Evolutionary conservation across 2,888 invertebrate genomes (phyloP).

Genomic region (Halictus quadricinctus): DNA sequence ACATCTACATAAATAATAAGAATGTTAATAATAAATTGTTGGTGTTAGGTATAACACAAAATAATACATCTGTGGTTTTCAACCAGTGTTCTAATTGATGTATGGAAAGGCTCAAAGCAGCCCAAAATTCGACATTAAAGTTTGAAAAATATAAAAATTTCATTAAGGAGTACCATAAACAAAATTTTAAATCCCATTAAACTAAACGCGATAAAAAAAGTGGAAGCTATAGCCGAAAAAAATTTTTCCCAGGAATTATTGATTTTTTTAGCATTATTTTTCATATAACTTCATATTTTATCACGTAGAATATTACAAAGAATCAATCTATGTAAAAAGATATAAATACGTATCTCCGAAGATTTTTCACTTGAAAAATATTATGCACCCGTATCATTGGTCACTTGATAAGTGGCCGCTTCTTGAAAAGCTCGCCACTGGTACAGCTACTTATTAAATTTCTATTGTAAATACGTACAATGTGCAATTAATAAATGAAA

Average conservation of each 20-base stretch:
- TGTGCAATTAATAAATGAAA: constrained; percentile 53
- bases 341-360: not conserved
- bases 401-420: too few species aligned
- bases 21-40: not conserved
- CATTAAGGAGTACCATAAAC: not conserved
- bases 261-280: not conserved
- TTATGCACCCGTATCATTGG: not conserved
- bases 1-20: not conserved
- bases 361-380: not conserved
- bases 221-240: not conserved
- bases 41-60: not conserved
- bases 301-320: not conserved
- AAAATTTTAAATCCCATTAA: not conserved
- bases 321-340: not conserved
- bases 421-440: not conserved
- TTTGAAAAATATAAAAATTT: not conserved
- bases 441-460: not conserved
- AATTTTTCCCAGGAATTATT: not conserved
- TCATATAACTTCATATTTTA: not conserved
- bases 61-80: not conserved
- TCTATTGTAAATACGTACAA: not conserved
- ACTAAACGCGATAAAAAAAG: not conserved
- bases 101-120: not conserved
- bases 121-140: not conserved
- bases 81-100: not conserved